phyloP scores from a whole-genome alignment of 2,888 invertebrate genomes.

The Patella ulyssiponensis region DNA sequence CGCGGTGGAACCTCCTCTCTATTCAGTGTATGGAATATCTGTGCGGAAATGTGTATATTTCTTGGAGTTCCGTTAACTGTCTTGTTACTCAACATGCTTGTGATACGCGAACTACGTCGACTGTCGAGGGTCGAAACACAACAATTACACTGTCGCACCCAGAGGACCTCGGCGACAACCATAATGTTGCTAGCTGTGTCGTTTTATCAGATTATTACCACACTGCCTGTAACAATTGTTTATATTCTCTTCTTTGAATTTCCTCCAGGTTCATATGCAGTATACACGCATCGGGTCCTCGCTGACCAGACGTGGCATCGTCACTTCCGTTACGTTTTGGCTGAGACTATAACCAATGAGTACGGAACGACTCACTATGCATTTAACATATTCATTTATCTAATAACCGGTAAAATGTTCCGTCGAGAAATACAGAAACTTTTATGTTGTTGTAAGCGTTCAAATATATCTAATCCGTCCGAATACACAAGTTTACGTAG shows the following conservation, averaged over 20 bases:
- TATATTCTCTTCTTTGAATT: conserved; percentile 61
- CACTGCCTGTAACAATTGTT: conserved; percentile 66
- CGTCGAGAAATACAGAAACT: conserved; percentile 63
- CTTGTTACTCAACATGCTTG: conserved; percentile 68
- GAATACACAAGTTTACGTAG: conserved; percentile 54
- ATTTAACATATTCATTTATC: conserved; percentile 70
- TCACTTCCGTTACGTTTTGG: conserved; percentile 56
- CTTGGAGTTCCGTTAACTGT: conserved; percentile 67
- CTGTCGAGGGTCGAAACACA: conserved; percentile 53
- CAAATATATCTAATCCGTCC: conserved; percentile 44
- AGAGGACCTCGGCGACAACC: conserved; percentile 66
- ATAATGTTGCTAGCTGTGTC: conserved; percentile 70
- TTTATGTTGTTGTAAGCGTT: conserved; percentile 40
- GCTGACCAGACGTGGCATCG: conserved; percentile 55
- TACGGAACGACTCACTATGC: conserved; percentile 70
- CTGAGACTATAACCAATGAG: conserved; percentile 59
- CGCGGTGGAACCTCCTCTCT: conserved; percentile 53
- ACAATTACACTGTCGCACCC: conserved; percentile 46
- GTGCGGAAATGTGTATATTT: conserved; percentile 68
- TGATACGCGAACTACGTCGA: conserved; percentile 66
- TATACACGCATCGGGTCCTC: conserved; percentile 37
- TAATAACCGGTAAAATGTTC: conserved; percentile 69
- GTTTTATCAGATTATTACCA: conserved; percentile 69
- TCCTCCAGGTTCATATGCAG: conserved; percentile 41
- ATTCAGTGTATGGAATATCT: conserved; percentile 68